Conservation (phyloP, 1,140 invertebrate species). For the Drosophila ananassae region DNA sequence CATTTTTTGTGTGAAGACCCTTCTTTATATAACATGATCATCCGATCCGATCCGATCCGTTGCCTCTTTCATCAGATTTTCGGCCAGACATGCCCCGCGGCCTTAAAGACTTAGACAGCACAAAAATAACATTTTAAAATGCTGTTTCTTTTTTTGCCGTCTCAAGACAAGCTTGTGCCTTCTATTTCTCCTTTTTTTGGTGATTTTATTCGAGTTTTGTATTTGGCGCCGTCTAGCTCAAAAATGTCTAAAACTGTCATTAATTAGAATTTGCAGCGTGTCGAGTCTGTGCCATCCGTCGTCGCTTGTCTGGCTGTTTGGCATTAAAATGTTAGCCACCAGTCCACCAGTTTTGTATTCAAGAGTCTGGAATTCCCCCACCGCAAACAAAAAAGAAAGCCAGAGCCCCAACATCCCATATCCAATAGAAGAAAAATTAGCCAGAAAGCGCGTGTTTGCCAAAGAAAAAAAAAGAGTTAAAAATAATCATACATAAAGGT, state of each 20-base stretch:
- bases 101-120: constrained; percentile 14
- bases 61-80: constrained; percentile 33
- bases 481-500: constrained; percentile 54
- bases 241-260: constrained; percentile 61
- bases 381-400: constrained; percentile 59
- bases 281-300: constrained; percentile 42
- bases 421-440: constrained; percentile 46
- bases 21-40: constrained; percentile 41
- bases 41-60: constrained; percentile 34
- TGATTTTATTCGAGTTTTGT: constrained; percentile 29
- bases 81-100: constrained; percentile 36
- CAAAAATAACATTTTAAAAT: constrained; percentile 18
- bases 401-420: constrained; percentile 1
- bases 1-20: constrained; percentile 13
- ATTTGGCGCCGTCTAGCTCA: constrained; percentile 64
- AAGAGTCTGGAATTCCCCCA: constrained; percentile 69
- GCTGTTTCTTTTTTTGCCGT: constrained; percentile 25
- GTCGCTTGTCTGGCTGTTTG: constrained; percentile 52
- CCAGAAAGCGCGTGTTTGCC: constrained; percentile 58
- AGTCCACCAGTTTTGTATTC: constrained; percentile 11
- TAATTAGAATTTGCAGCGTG: constrained; percentile 65
- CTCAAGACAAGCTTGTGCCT: constrained; percentile 19
- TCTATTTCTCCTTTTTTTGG: constrained; percentile 13
- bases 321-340: constrained; percentile 43
- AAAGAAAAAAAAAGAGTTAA: constrained; percentile 44